Evolutionary conservation across 23 tunicate species (phyloP).

Genomic region (Trididemnum miniatum): DNA sequence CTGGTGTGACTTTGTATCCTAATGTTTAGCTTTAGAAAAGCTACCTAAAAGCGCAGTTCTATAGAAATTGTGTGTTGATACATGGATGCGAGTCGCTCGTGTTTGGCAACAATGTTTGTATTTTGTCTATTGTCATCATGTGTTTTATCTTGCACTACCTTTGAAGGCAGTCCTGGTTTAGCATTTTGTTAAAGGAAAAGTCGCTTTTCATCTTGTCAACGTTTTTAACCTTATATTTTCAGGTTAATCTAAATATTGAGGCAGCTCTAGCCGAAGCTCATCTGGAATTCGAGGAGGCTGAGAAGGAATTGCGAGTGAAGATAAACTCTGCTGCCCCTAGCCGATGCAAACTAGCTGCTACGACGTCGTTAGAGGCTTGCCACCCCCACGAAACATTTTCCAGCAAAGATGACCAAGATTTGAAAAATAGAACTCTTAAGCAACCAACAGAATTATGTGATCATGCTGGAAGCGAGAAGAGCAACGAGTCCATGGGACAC

Average conservation of each 20-base stretch:
- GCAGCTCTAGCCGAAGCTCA: conserved; percentile 48
- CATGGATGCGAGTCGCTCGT: too few relatives aligned
- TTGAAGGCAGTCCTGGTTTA: neutral
- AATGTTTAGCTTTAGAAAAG: too few relatives aligned
- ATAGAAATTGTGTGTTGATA: too few relatives aligned
- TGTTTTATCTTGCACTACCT: neutral
- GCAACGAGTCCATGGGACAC: neutral
- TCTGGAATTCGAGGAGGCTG: conserved; percentile 28
- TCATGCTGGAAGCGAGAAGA: neutral
- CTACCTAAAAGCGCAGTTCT: too few relatives aligned
- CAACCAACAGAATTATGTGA: neutral
- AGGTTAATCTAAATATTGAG: conserved; percentile 33
- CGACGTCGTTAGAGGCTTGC: neutral
- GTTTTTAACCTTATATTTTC: neutral
- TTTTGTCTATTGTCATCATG: neutral
- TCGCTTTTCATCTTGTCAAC: neutral
- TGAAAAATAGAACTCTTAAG: neutral
- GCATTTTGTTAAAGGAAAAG: too few relatives aligned
- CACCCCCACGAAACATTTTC: too few relatives aligned
- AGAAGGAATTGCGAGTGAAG: conserved; percentile 11
- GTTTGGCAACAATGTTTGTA: too few relatives aligned
- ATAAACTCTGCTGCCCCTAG: neutral
- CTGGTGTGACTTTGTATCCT: too few relatives aligned
- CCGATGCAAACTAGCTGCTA: neutral
- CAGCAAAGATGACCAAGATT: too few relatives aligned